A percentile compares a stretch with the other conserved stretches of the same genome.
phyloP scores from a whole-genome alignment of 2,888 invertebrate genomes.

The Drosophila putrida region DNA sequence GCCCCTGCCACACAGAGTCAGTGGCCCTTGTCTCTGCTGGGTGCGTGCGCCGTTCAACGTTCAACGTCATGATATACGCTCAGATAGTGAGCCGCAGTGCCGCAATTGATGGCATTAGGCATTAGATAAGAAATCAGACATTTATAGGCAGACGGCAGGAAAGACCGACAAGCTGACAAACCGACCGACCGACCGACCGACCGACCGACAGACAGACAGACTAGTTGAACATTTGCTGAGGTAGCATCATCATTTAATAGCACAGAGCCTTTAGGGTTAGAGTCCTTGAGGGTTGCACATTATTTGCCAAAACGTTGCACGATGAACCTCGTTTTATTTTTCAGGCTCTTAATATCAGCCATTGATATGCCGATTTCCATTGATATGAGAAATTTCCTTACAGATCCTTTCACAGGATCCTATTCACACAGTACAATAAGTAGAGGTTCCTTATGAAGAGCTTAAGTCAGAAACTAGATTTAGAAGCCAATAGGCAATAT shows the following conservation, averaged over 20 bases:
- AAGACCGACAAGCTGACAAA: constrained; percentile 13
- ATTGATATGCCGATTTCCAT: neutral
- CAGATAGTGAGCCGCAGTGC: constrained; percentile 68
- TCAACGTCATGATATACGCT: constrained; percentile 70
- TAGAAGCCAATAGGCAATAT: neutral
- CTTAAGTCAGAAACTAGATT: too few relatives aligned
- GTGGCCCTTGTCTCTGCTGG: constrained; percentile 36
- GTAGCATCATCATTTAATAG: constrained; percentile 41
- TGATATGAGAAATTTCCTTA: constrained; percentile 11
- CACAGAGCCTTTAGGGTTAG: constrained; percentile 22
- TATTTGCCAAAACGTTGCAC: neutral
- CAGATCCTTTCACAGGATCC: constrained; percentile 1
- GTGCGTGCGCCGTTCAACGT: constrained; percentile 51
- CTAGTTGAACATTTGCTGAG: constrained; percentile 39
- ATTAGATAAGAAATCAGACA: constrained; percentile 83
- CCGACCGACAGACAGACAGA: constrained; percentile 19
- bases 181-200: constrained; percentile 15
- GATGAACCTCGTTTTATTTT: constrained; percentile 12
- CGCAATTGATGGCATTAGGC: constrained; percentile 82
- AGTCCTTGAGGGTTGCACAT: constrained; percentile 27
- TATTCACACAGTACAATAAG: constrained; percentile 2
- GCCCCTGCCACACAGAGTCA: constrained; percentile 1
- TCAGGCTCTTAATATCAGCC: constrained; percentile 2
- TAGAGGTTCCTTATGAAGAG: neutral
- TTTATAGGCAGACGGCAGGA: constrained; percentile 56